A percentile compares a stretch with the other conserved stretches of the same genome.
Evolutionary conservation across 2,113 vertebrate species (phyloP).

Genomic region (Galbula dea): DNA sequence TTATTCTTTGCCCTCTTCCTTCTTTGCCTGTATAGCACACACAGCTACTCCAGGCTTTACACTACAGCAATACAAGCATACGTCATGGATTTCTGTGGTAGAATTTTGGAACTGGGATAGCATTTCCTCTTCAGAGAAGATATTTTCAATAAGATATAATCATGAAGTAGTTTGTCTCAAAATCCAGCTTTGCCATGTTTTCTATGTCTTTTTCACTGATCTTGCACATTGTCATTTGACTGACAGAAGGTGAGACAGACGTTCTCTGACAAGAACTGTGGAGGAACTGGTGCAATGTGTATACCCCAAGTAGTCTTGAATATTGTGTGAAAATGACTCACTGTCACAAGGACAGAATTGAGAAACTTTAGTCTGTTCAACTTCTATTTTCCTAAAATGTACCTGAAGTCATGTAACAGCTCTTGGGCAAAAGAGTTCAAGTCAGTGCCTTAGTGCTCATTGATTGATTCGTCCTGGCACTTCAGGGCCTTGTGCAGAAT

Average conservation of each 20-base stretch:
- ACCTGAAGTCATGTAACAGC: neutral
- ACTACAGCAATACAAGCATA: constrained; percentile 18
- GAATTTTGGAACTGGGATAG: neutral
- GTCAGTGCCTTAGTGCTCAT: constrained; percentile 72
- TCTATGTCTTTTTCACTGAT: neutral
- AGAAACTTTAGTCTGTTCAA: neutral
- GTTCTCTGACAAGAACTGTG: neutral
- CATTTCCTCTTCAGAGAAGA: constrained; percentile 7
- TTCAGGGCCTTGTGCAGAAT: constrained; percentile 19
- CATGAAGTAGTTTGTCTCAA: constrained; percentile 16
- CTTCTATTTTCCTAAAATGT: neutral
- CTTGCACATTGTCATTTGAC: neutral
- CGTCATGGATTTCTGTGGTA: neutral
- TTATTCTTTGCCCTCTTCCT: neutral
- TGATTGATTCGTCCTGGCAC: neutral
- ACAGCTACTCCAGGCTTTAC: neutral
- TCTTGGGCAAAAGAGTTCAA: constrained; percentile 13
- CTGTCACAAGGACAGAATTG: constrained; percentile 2
- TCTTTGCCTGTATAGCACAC: neutral
- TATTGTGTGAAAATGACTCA: neutral
- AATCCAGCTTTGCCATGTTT: constrained; percentile 46
- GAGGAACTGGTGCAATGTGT: constrained; percentile 15
- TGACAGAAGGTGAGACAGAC: constrained; percentile 21
- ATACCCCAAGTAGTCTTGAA: neutral
- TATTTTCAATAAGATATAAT: neutral